A percentile compares a stretch with the other conserved stretches of the same genome.
These are phyloP conservation scores for Teleopsis dalmanni DNA, from an alignment of 1,140 invertebrate genomes.

Conservation along the genomic window DNA sequence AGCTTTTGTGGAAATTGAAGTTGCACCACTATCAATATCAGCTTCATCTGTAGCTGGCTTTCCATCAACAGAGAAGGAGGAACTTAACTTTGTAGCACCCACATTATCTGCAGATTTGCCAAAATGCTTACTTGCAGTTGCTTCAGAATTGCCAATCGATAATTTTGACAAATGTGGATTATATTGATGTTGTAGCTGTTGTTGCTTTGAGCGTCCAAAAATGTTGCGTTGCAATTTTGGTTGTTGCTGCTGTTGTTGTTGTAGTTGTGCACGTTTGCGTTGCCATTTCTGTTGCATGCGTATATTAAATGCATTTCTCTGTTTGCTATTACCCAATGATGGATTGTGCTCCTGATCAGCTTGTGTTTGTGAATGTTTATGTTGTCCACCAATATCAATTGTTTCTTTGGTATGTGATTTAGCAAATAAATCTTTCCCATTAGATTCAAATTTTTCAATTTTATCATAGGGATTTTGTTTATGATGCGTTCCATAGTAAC, in stretches of 20 bases:
- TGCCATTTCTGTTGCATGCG: slow-evolving; percentile 36
- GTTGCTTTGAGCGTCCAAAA: slow-evolving; percentile 29
- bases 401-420: slow-evolving; percentile 27
- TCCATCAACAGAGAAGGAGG: not conserved
- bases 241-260: slow-evolving; percentile 7
- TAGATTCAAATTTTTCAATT: not conserved
- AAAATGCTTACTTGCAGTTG: slow-evolving; percentile 10
- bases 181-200: slow-evolving; percentile 8
- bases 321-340: not conserved
- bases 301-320: slow-evolving; percentile 20
- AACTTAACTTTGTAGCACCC: not conserved
- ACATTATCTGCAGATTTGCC: not conserved
- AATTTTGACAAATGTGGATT: slow-evolving; percentile 4
- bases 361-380: slow-evolving; percentile 16
- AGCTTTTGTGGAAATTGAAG: not conserved
- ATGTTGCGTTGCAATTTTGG: slow-evolving; percentile 27
- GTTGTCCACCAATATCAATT: slow-evolving; percentile 21
- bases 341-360: slow-evolving; percentile 7
- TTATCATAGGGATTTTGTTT: slow-evolving; percentile 15
- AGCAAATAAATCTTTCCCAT: slow-evolving; percentile 24
- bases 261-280: slow-evolving; percentile 23
- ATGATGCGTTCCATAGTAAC: slow-evolving; percentile 13
- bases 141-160: slow-evolving; percentile 12
- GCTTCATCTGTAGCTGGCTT: not conserved
- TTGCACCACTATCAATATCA: not conserved